Evolutionary conservation across 1,140 invertebrate genomes (phyloP), one percentile per base, ranked within the genome.

Genomic region (Calycopis cecrops): DNA sequence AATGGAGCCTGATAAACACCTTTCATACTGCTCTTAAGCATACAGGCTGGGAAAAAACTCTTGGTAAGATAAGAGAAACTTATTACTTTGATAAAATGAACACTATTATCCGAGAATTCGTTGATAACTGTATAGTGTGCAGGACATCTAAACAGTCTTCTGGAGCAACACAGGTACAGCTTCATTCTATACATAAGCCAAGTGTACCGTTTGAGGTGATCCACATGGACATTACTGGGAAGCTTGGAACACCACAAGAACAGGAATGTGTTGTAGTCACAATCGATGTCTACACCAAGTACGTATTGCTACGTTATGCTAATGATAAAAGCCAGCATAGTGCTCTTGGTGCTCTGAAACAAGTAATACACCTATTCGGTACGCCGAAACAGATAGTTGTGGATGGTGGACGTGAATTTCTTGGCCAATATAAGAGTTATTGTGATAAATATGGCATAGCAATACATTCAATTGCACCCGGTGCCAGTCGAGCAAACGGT

Each of bases 171-270:
- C 67, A 73, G 35, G 64, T 48, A 7, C 62, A 63, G 16, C 10
- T 77, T 6, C 66, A 76, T 48, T 69, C 73, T 0, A 72, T 81
- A 4, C 35, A 55, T 0, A 77, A 78, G 65, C 65, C 68, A n/a
- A 60, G 50, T 33, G 35, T 57, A 4, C 9, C 66, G 9, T 73
- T 71, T 37, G 53, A 74, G 59, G 64, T 67, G 0, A 60, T 73
- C 0, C 68, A 67, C 28, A 74, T 74, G 69, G 67, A 74, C 18
- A 63, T 71, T 3, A 71, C 65, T 0, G 69, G 79, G 0, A 79
- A 74, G 0, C 65, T 82, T 9, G 63, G 68, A 4, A 73, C 67
- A 8, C 7, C 12, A 10, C 44, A 57, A 9, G 42, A 49, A 1
- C 34, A 71, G 9, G 47, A 76, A 21, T 73, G 73, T 33, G 66